phyloP scores from a whole-genome alignment of 2,888 invertebrate genomes.

The Cylloceria caligata region DNA sequence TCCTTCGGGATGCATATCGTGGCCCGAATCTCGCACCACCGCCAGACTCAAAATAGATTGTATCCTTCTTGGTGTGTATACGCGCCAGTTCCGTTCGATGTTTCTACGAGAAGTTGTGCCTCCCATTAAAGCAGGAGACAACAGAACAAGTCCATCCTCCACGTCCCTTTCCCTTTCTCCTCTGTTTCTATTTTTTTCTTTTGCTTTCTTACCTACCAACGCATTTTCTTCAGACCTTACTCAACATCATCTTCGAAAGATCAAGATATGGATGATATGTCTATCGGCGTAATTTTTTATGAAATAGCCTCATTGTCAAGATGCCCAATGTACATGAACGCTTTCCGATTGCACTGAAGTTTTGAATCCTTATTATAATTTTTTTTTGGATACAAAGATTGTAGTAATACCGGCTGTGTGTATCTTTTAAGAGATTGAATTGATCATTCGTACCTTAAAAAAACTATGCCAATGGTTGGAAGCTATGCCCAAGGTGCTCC shows the following conservation, averaged over 20 bases:
- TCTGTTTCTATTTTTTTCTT: constrained; percentile 52
- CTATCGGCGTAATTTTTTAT: background rate
- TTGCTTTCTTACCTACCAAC: constrained; percentile 31
- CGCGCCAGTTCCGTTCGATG: constrained; percentile 51
- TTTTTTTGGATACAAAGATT: too few relatives aligned
- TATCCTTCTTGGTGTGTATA: constrained; percentile 45
- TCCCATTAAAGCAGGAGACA: constrained; percentile 54
- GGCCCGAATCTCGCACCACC: constrained; percentile 73
- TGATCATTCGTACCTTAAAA: background rate
- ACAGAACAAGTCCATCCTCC: constrained; percentile 30
- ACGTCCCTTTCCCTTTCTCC: constrained; percentile 53
- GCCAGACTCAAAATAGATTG: constrained; percentile 71
- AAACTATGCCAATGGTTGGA: too few relatives aligned
- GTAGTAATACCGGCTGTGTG: background rate
- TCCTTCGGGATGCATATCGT: constrained; percentile 75
- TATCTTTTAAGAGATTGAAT: background rate
- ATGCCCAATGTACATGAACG: background rate
- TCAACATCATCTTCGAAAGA: constrained; percentile 46
- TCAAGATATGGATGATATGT: constrained; percentile 7
- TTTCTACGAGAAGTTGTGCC: constrained; percentile 39
- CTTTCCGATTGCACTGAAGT: background rate
- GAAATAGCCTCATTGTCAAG: background rate
- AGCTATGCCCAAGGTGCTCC: background rate
- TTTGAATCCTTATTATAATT: background rate
- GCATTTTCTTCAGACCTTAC: constrained; percentile 29